These are phyloP conservation scores for Drosophila sturtevanti DNA, from an alignment of 1,140 invertebrate genomes.

Conservation along the genomic window DNA sequence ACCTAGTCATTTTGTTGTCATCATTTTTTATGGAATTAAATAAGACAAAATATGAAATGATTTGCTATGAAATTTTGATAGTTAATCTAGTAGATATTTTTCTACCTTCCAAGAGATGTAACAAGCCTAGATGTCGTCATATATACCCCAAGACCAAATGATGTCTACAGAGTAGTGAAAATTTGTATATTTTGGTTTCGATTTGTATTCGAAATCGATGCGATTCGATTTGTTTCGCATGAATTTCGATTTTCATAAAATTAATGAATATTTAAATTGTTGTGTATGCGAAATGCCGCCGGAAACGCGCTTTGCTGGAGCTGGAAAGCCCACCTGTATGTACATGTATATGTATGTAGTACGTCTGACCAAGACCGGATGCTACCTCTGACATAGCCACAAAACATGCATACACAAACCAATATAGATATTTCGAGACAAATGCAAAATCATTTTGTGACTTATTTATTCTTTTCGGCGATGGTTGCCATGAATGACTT, in stretches of 20 bases:
- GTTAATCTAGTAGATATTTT: too few relatives aligned
- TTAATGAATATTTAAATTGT: constrained; percentile 80
- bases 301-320: constrained; percentile 76
- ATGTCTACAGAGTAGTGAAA: constrained; percentile 46
- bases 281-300: constrained; percentile 67
- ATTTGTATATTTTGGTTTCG: constrained; percentile 23
- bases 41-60: too few relatives aligned
- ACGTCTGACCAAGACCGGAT: constrained; percentile 52
- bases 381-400: constrained; percentile 28
- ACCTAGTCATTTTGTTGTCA: too few relatives aligned
- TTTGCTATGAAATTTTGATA: too few relatives aligned
- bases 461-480: constrained; percentile 21
- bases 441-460: constrained; percentile 38
- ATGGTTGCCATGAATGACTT: constrained; percentile 44
- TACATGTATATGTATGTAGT: constrained; percentile 11
- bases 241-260: constrained; percentile 79
- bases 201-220: constrained; percentile 15
- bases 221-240: constrained; percentile 49
- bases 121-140: too few relatives aligned
- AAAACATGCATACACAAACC: constrained; percentile 8
- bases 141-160: too few relatives aligned
- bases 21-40: too few relatives aligned
- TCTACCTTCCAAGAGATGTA: too few relatives aligned
- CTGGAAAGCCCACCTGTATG: constrained; percentile 58
- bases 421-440: constrained; percentile 44